phyloP scores from a whole-genome alignment of 1,140 invertebrate genomes.

The Armadillidium nasatum region DNA sequence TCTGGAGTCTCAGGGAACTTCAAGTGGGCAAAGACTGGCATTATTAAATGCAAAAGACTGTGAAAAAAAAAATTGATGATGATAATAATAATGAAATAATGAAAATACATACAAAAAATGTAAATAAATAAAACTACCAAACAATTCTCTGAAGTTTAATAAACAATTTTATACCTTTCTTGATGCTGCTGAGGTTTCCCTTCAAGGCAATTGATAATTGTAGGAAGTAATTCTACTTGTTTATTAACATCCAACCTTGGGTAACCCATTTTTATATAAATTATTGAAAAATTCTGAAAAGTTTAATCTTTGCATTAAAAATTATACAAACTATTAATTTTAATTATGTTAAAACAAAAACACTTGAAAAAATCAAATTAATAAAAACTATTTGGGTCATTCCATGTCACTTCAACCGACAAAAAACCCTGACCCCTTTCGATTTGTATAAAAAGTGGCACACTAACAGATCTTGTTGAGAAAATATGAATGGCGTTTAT shows the following conservation, averaged over 20 bases:
- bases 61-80: slow-evolving; percentile 47
- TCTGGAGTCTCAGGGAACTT: slow-evolving; percentile 62
- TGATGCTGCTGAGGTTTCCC: slow-evolving; percentile 77
- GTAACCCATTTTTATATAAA: slow-evolving; percentile 89
- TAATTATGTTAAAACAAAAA: too few species aligned
- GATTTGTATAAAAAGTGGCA: too few species aligned
- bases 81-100: too few species aligned
- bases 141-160: not conserved
- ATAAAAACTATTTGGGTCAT: too few species aligned
- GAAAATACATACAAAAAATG: too few species aligned
- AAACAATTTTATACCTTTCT: slow-evolving; percentile 61
- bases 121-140: not conserved
- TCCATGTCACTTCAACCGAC: too few species aligned
- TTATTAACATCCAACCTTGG: slow-evolving; percentile 68
- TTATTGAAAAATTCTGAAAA: slow-evolving; percentile 85
- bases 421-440: too few species aligned
- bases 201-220: slow-evolving; percentile 70
- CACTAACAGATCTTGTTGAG: too few species aligned
- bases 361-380: too few species aligned
- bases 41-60: slow-evolving; percentile 71
- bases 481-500: too few species aligned
- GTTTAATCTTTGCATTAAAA: not conserved
- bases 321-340: too few species aligned
- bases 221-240: slow-evolving; percentile 69
- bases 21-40: slow-evolving; percentile 70